These are phyloP conservation scores for Hippocampus barbouri DNA, from an alignment of 2,113 vertebrate genomes.

Conservation along the genomic window DNA sequence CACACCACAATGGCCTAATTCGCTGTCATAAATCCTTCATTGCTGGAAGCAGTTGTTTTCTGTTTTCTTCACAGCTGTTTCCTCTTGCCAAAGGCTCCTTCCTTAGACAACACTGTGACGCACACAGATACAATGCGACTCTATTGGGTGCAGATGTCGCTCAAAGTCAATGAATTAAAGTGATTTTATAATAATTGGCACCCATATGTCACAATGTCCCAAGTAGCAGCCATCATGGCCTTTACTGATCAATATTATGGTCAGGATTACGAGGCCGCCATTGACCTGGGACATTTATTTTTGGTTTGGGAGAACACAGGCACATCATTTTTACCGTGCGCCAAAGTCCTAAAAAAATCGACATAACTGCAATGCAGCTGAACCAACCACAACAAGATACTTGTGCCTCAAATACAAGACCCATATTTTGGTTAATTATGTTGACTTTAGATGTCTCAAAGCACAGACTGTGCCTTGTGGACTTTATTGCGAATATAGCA, in stretches of 20 bases:
- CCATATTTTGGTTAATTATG: too few relatives aligned
- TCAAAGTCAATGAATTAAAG: background rate
- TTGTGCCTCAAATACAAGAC: too few relatives aligned
- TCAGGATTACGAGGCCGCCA: background rate
- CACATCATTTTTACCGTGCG: background rate
- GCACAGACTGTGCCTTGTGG: too few relatives aligned
- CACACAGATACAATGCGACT: background rate
- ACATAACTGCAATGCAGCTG: too few relatives aligned
- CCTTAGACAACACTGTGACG: constrained; percentile 19
- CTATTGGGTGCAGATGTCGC: background rate
- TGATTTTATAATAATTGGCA: background rate
- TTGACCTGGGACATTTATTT: background rate
- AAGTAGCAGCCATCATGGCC: background rate
- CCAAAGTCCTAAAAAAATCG: too few relatives aligned
- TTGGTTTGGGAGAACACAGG: background rate
- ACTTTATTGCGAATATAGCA: too few relatives aligned
- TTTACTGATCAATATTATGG: background rate
- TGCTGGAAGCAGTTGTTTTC: constrained; percentile 33
- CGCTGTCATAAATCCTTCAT: constrained; percentile 55
- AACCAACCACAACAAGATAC: too few relatives aligned
- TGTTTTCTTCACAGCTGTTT: constrained; percentile 38
- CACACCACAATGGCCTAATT: constrained; percentile 20
- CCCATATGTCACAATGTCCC: background rate
- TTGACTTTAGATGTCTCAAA: too few relatives aligned
- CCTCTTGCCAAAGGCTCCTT: constrained; percentile 18